A percentile compares a stretch with the other conserved stretches of the same genome.
These are phyloP conservation scores for Papilio dardanus DNA, from an alignment of 1,140 invertebrate genomes.

Conservation along the genomic window DNA sequence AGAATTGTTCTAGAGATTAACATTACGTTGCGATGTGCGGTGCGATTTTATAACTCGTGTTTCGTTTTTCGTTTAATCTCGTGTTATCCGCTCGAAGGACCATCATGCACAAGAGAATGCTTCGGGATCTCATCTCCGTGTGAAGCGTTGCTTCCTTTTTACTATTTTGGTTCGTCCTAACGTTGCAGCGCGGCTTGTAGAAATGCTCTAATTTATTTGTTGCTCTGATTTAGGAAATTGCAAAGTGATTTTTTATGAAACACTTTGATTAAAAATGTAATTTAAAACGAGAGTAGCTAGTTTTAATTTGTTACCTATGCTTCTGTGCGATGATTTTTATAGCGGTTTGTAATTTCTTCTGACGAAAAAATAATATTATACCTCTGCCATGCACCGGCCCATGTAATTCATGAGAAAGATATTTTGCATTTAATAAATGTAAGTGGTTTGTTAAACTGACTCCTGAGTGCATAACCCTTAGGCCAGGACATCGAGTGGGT, in stretches of 20 bases:
- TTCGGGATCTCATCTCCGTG: constrained; percentile 21
- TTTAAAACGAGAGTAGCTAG: background rate
- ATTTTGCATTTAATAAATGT: background rate
- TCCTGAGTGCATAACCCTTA: constrained; percentile 2
- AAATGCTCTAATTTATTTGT: constrained; percentile 17
- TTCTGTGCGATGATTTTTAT: background rate
- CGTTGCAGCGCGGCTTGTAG: background rate
- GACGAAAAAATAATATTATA: too few relatives aligned
- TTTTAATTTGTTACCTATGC: too few relatives aligned
- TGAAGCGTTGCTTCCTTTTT: constrained; percentile 1
- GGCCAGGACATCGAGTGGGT: constrained; percentile 29
- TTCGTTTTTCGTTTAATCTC: constrained; percentile 27
- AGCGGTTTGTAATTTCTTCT: too few relatives aligned
- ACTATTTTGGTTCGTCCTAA: constrained; percentile 18
- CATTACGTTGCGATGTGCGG: background rate
- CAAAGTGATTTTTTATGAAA: constrained; percentile 4
- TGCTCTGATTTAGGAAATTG: constrained; percentile 12
- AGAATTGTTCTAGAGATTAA: background rate
- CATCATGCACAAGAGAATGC: constrained; percentile 24
- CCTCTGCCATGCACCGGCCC: too few relatives aligned
- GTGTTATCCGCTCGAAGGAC: constrained; percentile 24
- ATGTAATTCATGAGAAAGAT: background rate
- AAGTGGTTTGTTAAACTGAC: background rate
- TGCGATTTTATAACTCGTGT: background rate
- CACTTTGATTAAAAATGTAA: background rate